A percentile compares a stretch with the other conserved stretches of the same genome.
phyloP scores from a whole-genome alignment of 2,888 invertebrate genomes.

The Cryptocephalus primarius region DNA sequence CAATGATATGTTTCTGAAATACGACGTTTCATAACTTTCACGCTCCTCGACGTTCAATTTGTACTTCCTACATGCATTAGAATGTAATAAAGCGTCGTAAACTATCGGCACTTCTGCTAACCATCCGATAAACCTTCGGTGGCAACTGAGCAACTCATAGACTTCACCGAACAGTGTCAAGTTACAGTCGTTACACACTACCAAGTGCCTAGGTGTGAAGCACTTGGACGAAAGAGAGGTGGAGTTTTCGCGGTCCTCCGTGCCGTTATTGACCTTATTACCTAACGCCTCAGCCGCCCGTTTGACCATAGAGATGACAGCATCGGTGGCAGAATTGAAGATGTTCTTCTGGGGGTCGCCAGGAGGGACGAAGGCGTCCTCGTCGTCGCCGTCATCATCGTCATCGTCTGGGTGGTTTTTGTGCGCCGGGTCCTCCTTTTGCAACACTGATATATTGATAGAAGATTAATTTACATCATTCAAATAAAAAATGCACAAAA shows the following conservation, averaged over 20 bases:
- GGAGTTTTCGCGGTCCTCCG: constrained; percentile 32
- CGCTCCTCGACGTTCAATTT: constrained; percentile 50
- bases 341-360: constrained; percentile 47
- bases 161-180: constrained; percentile 57
- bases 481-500: no score
- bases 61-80: constrained; percentile 48
- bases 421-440: constrained; percentile 65
- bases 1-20: constrained; percentile 35
- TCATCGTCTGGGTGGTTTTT: constrained; percentile 54
- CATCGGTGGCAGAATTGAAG: constrained; percentile 81
- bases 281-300: constrained; percentile 81
- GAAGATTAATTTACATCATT: no score
- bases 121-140: constrained; percentile 46
- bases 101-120: constrained; percentile 52
- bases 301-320: constrained; percentile 84
- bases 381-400: constrained; percentile 49
- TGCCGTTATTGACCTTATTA: constrained; percentile 50
- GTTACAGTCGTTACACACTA: constrained; percentile 66
- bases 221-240: constrained; percentile 42
- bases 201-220: constrained; percentile 61
- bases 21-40: not conserved
- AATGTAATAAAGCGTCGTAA: constrained; percentile 48
- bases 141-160: constrained; percentile 65
- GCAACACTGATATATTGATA: constrained; percentile 40
- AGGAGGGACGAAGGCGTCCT: constrained; percentile 5